These are phyloP conservation scores for Camelus bactrianus DNA, from an alignment of 2,113 vertebrate species.

Conservation along the genomic window DNA sequence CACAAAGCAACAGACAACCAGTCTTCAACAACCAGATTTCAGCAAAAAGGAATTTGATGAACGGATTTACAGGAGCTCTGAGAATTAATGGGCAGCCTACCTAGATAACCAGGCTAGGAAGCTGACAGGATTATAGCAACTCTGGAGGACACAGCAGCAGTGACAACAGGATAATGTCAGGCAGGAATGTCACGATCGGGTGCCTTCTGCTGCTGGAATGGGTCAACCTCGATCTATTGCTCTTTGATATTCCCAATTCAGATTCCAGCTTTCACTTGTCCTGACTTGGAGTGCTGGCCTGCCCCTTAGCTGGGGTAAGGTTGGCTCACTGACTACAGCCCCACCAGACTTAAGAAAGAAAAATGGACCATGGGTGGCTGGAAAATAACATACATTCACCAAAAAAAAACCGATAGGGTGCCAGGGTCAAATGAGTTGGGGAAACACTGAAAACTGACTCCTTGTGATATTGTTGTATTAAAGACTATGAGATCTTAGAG, in stretches of 20 bases:
- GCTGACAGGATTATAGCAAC: background rate
- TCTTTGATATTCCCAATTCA: background rate
- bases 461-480: background rate
- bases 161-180: no score
- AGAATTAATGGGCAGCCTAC: background rate
- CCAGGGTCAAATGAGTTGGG: background rate
- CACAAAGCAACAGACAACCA: background rate
- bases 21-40: background rate
- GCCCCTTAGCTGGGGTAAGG: background rate
- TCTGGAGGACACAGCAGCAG: background rate
- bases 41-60: background rate
- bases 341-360: no score
- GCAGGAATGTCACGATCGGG: background rate
- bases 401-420: background rate
- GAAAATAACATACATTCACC: no score
- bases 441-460: background rate
- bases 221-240: background rate
- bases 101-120: background rate
- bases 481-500: background rate
- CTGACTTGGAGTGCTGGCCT: background rate
- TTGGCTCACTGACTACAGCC: background rate
- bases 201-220: background rate
- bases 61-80: background rate
- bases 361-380: no score
- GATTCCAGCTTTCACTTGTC: background rate